Percentiles rank a stretch among this genome's conserved stretches.
Conservation (phyloP, 2,797 vertebrate species). For the Cyclura pinguis region DNA sequence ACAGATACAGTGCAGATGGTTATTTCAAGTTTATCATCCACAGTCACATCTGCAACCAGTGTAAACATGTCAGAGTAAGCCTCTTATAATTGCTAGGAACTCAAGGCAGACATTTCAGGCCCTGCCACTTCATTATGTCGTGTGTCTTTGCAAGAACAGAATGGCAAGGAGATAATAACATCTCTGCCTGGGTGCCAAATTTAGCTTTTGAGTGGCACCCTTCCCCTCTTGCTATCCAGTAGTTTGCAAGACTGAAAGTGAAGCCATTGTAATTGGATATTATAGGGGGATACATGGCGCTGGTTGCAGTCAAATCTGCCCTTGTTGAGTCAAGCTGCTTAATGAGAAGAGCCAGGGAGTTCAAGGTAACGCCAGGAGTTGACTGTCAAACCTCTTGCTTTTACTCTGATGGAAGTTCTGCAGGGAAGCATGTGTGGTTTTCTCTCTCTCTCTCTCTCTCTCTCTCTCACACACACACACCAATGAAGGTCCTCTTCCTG, state of each 20-base stretch:
- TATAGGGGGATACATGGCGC: neutral
- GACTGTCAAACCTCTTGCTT: neutral
- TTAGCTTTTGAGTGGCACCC: neutral
- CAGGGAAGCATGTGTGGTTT: too few species aligned
- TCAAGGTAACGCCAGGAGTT: neutral
- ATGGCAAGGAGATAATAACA: neutral
- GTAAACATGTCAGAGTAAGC: neutral
- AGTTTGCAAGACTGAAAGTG: neutral
- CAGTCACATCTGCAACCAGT: neutral
- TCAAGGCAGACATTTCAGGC: neutral
- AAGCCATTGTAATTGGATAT: neutral
- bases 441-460: too few species aligned
- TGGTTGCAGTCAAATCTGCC: neutral
- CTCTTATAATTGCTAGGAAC: neutral
- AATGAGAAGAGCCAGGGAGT: neutral
- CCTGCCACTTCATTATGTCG: neutral
- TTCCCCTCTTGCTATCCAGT: neutral
- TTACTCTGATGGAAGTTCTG: neutral
- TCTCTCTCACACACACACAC: neutral
- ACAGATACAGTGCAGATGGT: neutral
- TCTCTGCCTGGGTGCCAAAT: constrained; percentile 9
- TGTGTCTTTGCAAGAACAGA: neutral
- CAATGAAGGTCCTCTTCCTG: neutral
- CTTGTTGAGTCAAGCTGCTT: neutral
- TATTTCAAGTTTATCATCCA: constrained; percentile 6